Conservation (phyloP, 2,113 vertebrate species). For the Neopipo cinnamomea region DNA sequence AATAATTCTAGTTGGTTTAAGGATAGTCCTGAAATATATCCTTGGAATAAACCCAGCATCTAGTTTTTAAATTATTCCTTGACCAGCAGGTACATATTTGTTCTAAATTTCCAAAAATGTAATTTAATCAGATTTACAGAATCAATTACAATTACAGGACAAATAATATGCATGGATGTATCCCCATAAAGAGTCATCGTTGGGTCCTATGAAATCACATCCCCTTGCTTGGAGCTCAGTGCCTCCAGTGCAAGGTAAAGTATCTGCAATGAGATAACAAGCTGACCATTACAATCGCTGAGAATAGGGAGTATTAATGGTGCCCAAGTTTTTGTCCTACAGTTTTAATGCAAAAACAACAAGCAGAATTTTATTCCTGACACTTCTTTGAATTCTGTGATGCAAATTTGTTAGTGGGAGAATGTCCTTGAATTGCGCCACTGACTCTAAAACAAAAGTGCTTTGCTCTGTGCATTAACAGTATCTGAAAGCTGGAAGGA, state of each 20-base stretch:
- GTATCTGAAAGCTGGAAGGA: neutral
- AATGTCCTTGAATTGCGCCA: neutral
- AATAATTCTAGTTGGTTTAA: neutral
- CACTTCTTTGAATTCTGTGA: neutral
- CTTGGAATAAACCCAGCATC: neutral
- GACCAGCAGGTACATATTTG: neutral
- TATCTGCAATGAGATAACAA: neutral
- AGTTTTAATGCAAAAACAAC: neutral
- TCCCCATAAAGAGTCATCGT: neutral
- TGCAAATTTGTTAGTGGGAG: neutral
- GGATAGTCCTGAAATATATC: neutral
- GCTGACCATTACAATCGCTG: neutral
- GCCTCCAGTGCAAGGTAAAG: neutral
- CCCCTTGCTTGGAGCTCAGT: neutral
- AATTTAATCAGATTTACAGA: neutral
- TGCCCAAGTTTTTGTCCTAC: neutral
- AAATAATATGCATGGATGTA: neutral
- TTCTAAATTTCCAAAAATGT: neutral
- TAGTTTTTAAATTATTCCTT: neutral
- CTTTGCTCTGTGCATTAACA: neutral
- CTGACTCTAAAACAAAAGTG: neutral
- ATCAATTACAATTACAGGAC: neutral
- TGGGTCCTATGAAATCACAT: neutral
- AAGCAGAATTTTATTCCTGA: neutral
- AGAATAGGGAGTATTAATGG: neutral